Conservation (phyloP, 2,113 vertebrate species). For the Sphaerodactylus townsendi region DNA sequence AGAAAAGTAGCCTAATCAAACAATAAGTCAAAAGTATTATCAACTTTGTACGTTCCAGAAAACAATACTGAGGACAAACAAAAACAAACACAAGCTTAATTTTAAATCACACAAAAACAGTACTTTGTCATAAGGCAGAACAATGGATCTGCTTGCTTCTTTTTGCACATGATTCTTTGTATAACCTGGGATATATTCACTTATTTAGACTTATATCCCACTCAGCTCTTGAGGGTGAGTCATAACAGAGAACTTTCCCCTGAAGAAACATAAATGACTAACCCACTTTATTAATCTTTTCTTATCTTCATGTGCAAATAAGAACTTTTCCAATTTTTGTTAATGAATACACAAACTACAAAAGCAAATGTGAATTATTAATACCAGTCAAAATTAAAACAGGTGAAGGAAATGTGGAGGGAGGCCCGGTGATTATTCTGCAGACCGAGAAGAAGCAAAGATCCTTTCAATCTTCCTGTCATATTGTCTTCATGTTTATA, state of each 20-base stretch:
- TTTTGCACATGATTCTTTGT: neutral
- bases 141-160: neutral
- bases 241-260: neutral
- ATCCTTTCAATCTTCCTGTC: neutral
- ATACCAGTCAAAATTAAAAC: neutral
- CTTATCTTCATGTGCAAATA: neutral
- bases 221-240: neutral
- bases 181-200: neutral
- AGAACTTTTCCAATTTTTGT: neutral
- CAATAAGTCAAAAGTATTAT: too few relatives aligned
- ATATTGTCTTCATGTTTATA: neutral
- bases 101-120: neutral
- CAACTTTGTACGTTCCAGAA: too few relatives aligned
- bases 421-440: neutral
- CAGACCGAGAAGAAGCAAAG: rapidly evolving
- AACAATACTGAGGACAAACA: too few relatives aligned
- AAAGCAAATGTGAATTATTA: neutral
- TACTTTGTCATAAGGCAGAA: neutral
- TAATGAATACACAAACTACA: neutral
- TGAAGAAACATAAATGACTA: neutral
- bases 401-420: rapidly evolving
- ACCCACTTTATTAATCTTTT: neutral
- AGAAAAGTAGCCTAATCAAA: too few relatives aligned
- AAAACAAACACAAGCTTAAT: too few relatives aligned
- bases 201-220: neutral